phyloP scores from a whole-genome alignment of 2,797 vertebrate genomes.

The Catostomus latipinnis region DNA sequence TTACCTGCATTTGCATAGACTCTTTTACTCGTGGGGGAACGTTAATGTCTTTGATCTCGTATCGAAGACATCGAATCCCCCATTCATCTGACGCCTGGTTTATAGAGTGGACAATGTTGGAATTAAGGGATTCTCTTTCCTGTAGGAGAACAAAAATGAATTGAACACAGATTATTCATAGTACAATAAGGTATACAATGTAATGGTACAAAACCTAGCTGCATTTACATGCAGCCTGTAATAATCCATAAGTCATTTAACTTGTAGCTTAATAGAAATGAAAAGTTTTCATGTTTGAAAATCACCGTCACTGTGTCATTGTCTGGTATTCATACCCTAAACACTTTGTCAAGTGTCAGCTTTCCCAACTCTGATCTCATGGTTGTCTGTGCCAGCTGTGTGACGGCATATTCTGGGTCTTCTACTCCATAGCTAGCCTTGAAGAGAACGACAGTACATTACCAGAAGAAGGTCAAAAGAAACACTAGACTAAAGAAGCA shows the following conservation, averaged over 20 bases:
- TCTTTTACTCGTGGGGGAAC: constrained; percentile 95
- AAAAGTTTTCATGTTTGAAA: no score
- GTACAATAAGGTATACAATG: no score
- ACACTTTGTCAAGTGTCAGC: constrained; percentile 95
- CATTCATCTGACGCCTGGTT: constrained; percentile 93
- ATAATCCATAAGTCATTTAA: no score
- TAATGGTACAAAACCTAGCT: no score
- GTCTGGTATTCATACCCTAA: constrained; percentile 81
- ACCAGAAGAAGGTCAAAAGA: neutral
- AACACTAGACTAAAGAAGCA: neutral
- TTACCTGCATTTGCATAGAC: constrained; percentile 99
- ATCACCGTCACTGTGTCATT: neutral
- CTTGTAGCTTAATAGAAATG: no score
- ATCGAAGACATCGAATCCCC: constrained; percentile 96
- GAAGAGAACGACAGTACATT: neutral
- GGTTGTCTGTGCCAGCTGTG: constrained; percentile 95
- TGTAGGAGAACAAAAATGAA: constrained; percentile 53
- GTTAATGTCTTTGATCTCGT: constrained; percentile 97
- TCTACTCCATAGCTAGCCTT: constrained; percentile 98
- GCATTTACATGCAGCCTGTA: no score
- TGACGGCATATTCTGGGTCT: constrained; percentile 96
- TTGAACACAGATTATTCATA: no score
- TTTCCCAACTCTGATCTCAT: constrained; percentile 98
- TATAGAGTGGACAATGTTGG: constrained; percentile 93
- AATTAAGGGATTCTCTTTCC: constrained; percentile 92